phyloP scores from a whole-genome alignment of 2,797 vertebrate species.

The Coranthus polyacanthus region DNA sequence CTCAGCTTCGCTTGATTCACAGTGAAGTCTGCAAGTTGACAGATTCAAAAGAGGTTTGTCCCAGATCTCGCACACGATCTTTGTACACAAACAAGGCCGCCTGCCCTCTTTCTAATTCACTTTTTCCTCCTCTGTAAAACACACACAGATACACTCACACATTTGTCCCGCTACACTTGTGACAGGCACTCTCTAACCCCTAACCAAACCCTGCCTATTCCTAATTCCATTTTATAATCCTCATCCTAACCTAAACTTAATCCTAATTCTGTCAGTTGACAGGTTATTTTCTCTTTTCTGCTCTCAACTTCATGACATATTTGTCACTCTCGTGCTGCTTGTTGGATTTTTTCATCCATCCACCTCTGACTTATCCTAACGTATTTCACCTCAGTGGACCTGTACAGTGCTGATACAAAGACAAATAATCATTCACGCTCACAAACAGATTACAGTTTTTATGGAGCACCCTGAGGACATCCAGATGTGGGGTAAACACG shows the following conservation, averaged over 20 bases:
- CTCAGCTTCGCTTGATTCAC: conserved; percentile 44
- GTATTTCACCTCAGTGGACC: no score
- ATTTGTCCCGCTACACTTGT: conserved; percentile 23
- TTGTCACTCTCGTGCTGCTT: no score
- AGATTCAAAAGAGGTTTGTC: conserved; percentile 37
- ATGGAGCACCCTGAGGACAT: no score
- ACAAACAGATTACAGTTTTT: no score
- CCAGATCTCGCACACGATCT: conserved; percentile 44
- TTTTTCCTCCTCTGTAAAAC: conserved; percentile 1
- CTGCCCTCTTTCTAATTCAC: conserved; percentile 36
- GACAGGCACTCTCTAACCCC: conserved; percentile 43
- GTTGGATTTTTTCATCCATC: no score
- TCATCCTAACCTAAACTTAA: conserved; percentile 57
- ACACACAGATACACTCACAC: conserved; percentile 7
- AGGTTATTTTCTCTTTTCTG: conserved; percentile 53
- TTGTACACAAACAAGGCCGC: conserved; percentile 29
- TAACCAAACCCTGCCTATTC: conserved; percentile 49
- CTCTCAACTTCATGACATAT: no score
- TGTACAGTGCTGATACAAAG: no score
- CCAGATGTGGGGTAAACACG: no score
- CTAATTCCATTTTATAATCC: conserved; percentile 67
- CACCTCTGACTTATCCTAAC: no score
- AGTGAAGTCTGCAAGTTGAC: conserved; percentile 49
- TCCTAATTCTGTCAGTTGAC: conserved; percentile 63
- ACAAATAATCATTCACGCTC: no score